A percentile compares a stretch with the other conserved stretches of the same genome.
Conservation (phyloP, 2,113 vertebrate species). For the Misgurnus anguillicaudatus region DNA sequence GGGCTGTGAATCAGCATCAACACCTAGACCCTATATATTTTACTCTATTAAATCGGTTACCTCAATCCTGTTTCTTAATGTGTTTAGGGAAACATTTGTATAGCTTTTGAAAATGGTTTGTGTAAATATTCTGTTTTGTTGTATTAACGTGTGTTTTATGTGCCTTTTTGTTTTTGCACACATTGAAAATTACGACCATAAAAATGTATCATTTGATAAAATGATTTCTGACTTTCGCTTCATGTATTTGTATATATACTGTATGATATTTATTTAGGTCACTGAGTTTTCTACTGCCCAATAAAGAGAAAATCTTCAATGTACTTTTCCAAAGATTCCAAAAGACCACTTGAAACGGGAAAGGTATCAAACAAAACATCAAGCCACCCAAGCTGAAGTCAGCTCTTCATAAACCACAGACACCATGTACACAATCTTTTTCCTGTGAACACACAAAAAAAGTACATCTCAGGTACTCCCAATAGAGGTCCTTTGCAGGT, state of each 20-base stretch:
- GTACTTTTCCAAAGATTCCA: background rate
- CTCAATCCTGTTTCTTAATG: constrained; percentile 68
- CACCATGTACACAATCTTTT: too few species aligned
- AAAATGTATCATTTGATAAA: constrained; percentile 60
- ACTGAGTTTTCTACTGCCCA: background rate
- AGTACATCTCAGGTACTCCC: background rate
- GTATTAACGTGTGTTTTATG: constrained; percentile 53
- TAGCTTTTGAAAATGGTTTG: constrained; percentile 60
- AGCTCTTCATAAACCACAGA: constrained; percentile 26
- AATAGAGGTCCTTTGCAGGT: constrained; percentile 15
- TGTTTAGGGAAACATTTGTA: constrained; percentile 64
- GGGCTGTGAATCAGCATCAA: background rate
- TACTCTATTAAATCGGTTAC: constrained; percentile 68
- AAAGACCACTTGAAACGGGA: background rate
- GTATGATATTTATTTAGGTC: background rate
- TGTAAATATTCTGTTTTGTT: constrained; percentile 68
- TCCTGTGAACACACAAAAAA: too few species aligned
- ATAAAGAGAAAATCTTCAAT: constrained; percentile 10
- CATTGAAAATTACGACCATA: constrained; percentile 57
- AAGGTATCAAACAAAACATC: background rate
- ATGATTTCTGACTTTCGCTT: constrained; percentile 16
- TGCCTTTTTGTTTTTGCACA: constrained; percentile 69
- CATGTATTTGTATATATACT: background rate
- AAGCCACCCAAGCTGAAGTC: background rate
- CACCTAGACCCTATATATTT: constrained; percentile 22